Percentiles rank a stretch among this genome's conserved stretches.
Conservation (phyloP, 2,113 vertebrate genomes). For the Pelobates fuscus region DNA sequence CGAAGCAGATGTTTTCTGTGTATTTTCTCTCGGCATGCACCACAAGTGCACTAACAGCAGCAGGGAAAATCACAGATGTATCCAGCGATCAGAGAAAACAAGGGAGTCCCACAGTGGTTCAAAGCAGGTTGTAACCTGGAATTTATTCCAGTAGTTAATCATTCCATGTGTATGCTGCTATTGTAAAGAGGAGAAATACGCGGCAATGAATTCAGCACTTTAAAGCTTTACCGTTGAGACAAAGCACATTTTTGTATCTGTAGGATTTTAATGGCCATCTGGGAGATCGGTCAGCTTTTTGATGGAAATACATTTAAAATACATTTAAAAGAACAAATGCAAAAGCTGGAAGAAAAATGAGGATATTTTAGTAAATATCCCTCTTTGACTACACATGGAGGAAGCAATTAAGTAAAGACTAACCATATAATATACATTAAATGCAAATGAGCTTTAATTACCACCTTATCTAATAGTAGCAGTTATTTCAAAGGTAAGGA, state of each 20-base stretch:
- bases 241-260: neutral
- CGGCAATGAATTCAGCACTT: neutral
- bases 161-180: neutral
- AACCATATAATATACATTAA: neutral
- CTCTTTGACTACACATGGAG: neutral
- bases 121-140: neutral
- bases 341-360: no score
- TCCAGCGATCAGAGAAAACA: conserved; percentile 32
- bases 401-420: neutral
- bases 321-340: neutral
- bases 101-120: conserved; percentile 17
- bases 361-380: neutral
- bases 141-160: conserved; percentile 1
- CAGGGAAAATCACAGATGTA: conserved; percentile 19
- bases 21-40: neutral
- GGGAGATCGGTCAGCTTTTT: neutral
- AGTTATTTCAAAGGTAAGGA: no score
- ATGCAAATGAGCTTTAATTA: no score
- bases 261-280: neutral
- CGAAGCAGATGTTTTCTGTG: neutral
- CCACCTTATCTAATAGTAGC: no score
- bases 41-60: neutral
- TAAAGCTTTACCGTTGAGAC: neutral
- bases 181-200: neutral
- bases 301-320: neutral